phyloP scores from a whole-genome alignment of 2,797 vertebrate genomes.

The Hydrocynus forskahlii region DNA sequence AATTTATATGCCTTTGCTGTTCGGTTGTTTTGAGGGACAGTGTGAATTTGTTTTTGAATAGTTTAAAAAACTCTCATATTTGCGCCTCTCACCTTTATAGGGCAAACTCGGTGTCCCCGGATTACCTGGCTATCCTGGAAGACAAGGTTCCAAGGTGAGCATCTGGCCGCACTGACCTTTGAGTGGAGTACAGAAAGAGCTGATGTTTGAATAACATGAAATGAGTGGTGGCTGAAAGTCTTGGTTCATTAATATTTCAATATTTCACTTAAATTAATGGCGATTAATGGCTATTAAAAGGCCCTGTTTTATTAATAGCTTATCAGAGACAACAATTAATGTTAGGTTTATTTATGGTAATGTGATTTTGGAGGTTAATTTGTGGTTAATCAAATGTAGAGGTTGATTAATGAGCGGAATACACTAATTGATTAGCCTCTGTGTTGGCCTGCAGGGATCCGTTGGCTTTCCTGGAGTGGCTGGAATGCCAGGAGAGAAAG shows the following conservation, averaged over 20 bases:
- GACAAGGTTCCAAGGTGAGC: slow-evolving; percentile 90
- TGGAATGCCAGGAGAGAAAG: slow-evolving; percentile 88
- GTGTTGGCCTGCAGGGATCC: slow-evolving; percentile 82
- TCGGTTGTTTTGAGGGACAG: no score
- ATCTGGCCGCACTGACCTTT: slow-evolving; percentile 49
- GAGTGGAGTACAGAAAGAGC: not conserved
- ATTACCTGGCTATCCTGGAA: slow-evolving; percentile 91
- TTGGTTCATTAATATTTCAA: slow-evolving; percentile 65
- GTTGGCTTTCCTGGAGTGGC: slow-evolving; percentile 81
- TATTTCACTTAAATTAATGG: slow-evolving; percentile 62
- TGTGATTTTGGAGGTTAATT: slow-evolving; percentile 78
- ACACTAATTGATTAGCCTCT: slow-evolving; percentile 74
- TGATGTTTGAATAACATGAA: not conserved
- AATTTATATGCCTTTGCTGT: no score
- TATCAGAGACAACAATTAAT: slow-evolving; percentile 76
- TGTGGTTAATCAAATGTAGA: slow-evolving; percentile 74
- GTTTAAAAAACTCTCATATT: not conserved
- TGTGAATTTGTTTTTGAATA: not conserved
- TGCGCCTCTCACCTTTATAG: slow-evolving; percentile 65
- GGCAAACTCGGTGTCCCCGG: slow-evolving; percentile 92
- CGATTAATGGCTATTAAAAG: slow-evolving; percentile 74
- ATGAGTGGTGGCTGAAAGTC: slow-evolving; percentile 41
- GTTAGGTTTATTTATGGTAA: slow-evolving; percentile 74
- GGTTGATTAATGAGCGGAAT: slow-evolving; percentile 71
- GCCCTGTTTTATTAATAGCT: slow-evolving; percentile 77